Evolutionary conservation across 2,113 vertebrate genomes (phyloP), one percentile per base, ranked within the genome.

Genomic region (Planiliza haematocheilus): DNA sequence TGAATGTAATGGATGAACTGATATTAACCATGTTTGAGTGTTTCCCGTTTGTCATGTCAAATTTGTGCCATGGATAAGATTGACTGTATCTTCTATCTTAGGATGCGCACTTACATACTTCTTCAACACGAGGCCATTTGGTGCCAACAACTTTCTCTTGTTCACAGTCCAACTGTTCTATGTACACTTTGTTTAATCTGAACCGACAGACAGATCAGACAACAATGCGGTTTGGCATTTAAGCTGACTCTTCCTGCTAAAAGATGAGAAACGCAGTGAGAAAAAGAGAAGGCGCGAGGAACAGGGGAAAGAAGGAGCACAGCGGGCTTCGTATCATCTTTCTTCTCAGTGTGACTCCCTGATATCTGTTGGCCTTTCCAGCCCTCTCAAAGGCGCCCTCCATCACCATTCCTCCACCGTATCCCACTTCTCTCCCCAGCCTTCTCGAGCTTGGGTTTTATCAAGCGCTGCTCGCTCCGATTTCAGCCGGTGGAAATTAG

Each of bases 271-370:
- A 76, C 62, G 42, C 10, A n/a, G 43, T n/a, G 39, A 62, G 34
- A 48, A 42, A 41, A 38, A 16, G 34, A 45, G n/a, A 41, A 38
- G 13, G 17, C 12, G 21, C 0, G 8, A 48, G 39, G 34, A 16
- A 55, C 20, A 21, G 43, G 48, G 7, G 4, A n/a, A 16, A n/a
- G 43, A 51, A 66, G 61, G 36, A 20, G 37, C 56, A 55, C 53
- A 85, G 80, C 18, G 53, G 80, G 79, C 58, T 77, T 80, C 46
- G 63, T 70, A 82, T 88, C 69, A 70, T 83, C 69, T 81, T 79
- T 79, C 79, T 67, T 62, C 83, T 84, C 74, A 30, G 46, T 75
- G 70, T 62, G 79, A 79, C 66, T 75, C 67, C 68, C 38, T 65
- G 57, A 79, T 78, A 84, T 83, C 67, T 58, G 51, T 53, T 70